phyloP scores from a whole-genome alignment of 37 sponge, comb jelly and placozoan species.

The Sycon ciliatum region DNA sequence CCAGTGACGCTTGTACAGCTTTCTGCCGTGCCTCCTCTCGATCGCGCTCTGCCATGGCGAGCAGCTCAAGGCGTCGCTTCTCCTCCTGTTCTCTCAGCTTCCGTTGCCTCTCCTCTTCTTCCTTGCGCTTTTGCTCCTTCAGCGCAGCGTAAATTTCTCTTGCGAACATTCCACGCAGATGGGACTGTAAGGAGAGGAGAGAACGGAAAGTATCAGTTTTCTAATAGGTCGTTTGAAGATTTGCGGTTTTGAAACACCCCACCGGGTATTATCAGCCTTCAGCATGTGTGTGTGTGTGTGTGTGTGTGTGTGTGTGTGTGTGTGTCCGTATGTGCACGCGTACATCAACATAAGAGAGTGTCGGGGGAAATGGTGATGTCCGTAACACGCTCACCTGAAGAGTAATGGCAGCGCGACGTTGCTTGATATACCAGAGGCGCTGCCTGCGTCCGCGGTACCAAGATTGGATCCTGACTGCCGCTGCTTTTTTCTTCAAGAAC shows the following conservation, averaged over 20 bases:
- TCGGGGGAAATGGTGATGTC: no score
- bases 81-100: constrained; percentile 54
- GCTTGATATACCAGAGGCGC: constrained; percentile 47
- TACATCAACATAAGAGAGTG: no score
- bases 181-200: constrained; percentile 21
- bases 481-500: constrained; percentile 30
- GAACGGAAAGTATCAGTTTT: neutral
- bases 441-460: constrained; percentile 52
- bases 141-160: constrained; percentile 66
- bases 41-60: constrained; percentile 10
- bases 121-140: constrained; percentile 46
- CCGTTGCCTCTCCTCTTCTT: constrained; percentile 53
- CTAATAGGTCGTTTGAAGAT: neutral
- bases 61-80: neutral
- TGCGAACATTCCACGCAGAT: constrained; percentile 72
- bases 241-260: no score
- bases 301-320: no score
- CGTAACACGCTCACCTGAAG: constrained; percentile 55
- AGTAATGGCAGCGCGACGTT: constrained; percentile 54
- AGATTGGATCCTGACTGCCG: constrained; percentile 59
- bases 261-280: no score
- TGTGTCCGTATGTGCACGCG: no score
- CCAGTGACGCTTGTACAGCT: constrained; percentile 56
- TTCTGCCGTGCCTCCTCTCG: constrained; percentile 46
- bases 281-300: no score